phyloP scores from a whole-genome alignment of 1,140 invertebrate genomes.

The Myzus persicae region DNA sequence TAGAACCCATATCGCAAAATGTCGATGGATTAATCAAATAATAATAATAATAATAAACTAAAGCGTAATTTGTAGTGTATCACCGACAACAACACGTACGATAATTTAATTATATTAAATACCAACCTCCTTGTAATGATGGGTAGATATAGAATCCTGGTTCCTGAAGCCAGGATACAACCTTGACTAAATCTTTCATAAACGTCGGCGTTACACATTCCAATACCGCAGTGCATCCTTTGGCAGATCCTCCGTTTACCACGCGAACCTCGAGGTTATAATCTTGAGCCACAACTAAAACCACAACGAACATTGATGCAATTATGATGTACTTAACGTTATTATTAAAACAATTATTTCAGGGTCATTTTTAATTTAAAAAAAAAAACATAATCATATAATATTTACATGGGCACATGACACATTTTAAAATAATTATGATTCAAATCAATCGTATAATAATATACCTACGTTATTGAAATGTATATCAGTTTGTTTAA shows the following conservation, averaged over 20 bases:
- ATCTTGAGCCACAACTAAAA: conserved; percentile 81
- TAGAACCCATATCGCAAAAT: not conserved
- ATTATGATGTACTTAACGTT: not conserved
- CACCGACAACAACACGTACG: not conserved
- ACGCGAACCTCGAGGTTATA: conserved; percentile 81
- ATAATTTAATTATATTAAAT: not conserved
- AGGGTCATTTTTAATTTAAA: not conserved
- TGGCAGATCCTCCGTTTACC: conserved; percentile 68
- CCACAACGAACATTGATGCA: not conserved
- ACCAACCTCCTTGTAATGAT: conserved; percentile 77
- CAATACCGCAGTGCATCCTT: conserved; percentile 82
- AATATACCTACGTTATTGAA: not conserved
- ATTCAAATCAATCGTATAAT: not conserved
- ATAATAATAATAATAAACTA: not conserved
- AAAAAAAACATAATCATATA: not conserved
- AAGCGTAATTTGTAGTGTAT: not conserved
- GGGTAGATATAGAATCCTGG: conserved; percentile 79
- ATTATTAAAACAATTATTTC: not conserved
- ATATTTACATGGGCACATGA: too few species aligned
- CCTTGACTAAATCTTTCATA: conserved; percentile 82
- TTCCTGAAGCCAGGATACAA: conserved; percentile 84
- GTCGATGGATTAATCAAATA: not conserved
- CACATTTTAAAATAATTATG: not conserved
- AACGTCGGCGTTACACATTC: conserved; percentile 82
- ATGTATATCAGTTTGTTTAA: not conserved